phyloP scores from a whole-genome alignment of 2,113 vertebrate species.

The Phrynosoma blainvillii region DNA sequence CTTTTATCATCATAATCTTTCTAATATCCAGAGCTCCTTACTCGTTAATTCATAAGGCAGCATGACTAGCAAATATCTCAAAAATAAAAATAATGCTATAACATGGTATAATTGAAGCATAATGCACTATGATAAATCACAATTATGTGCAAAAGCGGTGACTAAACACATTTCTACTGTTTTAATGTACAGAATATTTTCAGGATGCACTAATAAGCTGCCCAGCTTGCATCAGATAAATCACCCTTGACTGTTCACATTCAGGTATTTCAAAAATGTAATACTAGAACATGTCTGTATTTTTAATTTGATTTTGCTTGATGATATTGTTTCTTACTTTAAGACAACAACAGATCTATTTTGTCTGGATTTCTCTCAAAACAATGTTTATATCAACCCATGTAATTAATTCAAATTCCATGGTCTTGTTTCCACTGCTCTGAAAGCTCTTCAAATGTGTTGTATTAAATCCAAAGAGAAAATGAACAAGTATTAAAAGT shows the following conservation, averaged over 20 bases:
- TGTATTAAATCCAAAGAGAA: not conserved
- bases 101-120: not conserved
- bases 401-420: not conserved
- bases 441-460: not conserved
- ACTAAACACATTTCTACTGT: not conserved
- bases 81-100: slow-evolving; percentile 78
- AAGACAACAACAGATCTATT: not conserved
- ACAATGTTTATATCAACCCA: not conserved
- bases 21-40: not conserved
- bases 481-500: not conserved
- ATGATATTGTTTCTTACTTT: not conserved
- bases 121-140: not conserved
- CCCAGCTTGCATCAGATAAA: not conserved
- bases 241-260: not conserved
- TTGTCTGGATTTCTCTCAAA: not conserved
- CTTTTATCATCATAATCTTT: not conserved
- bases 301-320: not conserved
- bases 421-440: not conserved
- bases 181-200: not conserved
- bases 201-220: not conserved
- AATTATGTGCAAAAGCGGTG: not conserved
- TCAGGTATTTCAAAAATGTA: not conserved
- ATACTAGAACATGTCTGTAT: not conserved
- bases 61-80: slow-evolving; percentile 96
- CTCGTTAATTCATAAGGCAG: slow-evolving; percentile 95